Conservation (phyloP, 2,113 vertebrate genomes). For the Tragelaphus strepsiceros region DNA sequence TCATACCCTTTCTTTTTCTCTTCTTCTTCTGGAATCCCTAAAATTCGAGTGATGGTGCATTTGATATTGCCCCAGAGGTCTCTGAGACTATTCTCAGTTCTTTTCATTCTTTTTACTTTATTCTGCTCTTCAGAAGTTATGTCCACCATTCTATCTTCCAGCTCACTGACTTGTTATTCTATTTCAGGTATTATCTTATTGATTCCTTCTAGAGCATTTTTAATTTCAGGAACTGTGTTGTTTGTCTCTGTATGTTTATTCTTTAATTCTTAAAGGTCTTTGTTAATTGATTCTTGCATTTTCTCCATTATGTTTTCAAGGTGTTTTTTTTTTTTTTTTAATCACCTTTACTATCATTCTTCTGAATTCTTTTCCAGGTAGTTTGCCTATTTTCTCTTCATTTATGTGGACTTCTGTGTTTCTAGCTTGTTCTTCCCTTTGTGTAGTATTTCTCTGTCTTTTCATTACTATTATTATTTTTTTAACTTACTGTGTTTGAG, state of each 20-base stretch:
- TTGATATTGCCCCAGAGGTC: background rate
- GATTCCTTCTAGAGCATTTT: background rate
- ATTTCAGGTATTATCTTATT: background rate
- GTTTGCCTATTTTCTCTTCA: background rate
- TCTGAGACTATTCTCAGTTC: background rate
- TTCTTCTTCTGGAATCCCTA: background rate
- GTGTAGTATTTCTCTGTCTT: background rate
- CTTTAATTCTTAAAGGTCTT: background rate
- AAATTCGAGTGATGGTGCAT: background rate
- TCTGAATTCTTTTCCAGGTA: background rate
- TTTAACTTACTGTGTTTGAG: background rate
- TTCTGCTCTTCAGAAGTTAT: background rate
- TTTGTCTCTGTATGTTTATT: background rate
- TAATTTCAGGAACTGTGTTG: background rate
- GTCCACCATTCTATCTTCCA: background rate
- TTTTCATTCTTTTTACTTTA: background rate
- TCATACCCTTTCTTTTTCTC: background rate
- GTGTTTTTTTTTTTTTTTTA: rapidly evolving
- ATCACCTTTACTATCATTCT: background rate
- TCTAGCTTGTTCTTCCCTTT: background rate
- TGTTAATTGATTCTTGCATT: background rate
- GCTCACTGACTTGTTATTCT: background rate
- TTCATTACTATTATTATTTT: background rate
- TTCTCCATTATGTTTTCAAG: background rate
- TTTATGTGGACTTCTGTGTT: background rate